Base-by-base conservation (phyloP, 2,797 vertebrate genomes). In the Ispidina lecontei region DNA sequence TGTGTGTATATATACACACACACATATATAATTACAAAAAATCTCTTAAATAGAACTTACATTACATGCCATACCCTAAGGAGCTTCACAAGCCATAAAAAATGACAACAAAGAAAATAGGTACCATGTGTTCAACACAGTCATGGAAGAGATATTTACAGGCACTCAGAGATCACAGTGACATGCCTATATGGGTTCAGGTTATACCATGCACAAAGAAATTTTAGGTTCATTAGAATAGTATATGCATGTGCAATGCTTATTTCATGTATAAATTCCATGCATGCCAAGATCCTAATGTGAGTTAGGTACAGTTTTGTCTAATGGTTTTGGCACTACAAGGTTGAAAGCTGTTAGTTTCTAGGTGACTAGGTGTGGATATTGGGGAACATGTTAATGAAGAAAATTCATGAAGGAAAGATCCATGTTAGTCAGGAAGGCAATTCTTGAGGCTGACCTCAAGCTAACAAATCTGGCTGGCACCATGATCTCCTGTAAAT, bases 81-180 rank as follows among this genome's bases (percentile, higher is more conserved):
- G 54, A 90, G 52, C 70, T 78, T 88, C 91, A 91, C 4, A 29
- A 95, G 47, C 75, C 82, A 77, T 95, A 94, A 94, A 96, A 89
- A 29, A 67, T 87, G 92, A 94, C 94, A 95, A 85, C 78, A 90
- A 91, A 92, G 70, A 31, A 88, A 92, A 94, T 79, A 94, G 28
- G 67, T 91, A 89, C 89, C 91, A 95, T 84, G 82, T 92, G 89
- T 79, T 92, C 47, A 67, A 54, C 25, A 56, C 23, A 51, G 43
- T 54, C 28, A 70, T 22, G 31, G 79, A 69, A 84, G n/a, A 90
- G 41, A 46, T 55, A 68, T 96, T 93, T 89, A 86, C 49, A 85
- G 83, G 56, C 87, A 81, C 37, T 39, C 41, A 56, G 92, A 84
- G 84, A 94, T 77, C 46, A 51, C 44, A 62, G 68, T 65, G 58